phyloP scores from a whole-genome alignment of 37 sponge, comb jelly and placozoan species.

The Halichondria panicea region DNA sequence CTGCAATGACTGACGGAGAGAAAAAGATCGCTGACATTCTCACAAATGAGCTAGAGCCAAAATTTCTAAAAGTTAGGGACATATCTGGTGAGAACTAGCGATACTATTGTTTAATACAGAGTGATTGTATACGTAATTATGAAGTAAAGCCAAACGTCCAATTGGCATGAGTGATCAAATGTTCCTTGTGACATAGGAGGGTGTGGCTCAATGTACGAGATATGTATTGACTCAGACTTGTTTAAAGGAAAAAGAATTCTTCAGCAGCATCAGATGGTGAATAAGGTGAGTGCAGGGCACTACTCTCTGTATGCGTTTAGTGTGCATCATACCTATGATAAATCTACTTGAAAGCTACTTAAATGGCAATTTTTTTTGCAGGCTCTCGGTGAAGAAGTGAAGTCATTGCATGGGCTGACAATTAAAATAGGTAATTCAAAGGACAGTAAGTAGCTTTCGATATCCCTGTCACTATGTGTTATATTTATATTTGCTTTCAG shows the following conservation, averaged over 20 bases:
- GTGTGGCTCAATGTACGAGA: conserved; percentile 76
- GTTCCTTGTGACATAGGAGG: too few species aligned
- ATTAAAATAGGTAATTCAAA: conserved; percentile 55
- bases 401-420: conserved; percentile 54
- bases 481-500: too few species aligned
- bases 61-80: conserved; percentile 50
- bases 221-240: conserved; percentile 45
- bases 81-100: conserved; percentile 53
- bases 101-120: neutral
- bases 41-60: conserved; percentile 22
- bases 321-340: neutral
- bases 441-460: neutral
- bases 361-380: conserved; percentile 6
- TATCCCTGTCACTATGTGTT: too few species aligned
- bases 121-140: too few species aligned
- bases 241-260: conserved; percentile 65
- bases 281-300: conserved; percentile 40
- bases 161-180: neutral
- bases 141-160: too few species aligned
- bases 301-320: neutral
- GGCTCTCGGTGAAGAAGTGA: conserved; percentile 72
- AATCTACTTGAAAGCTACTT: neutral
- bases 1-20: conserved; percentile 51
- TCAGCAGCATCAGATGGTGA: conserved; percentile 78
- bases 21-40: conserved; percentile 25